Conservation (phyloP, 2,113 vertebrate genomes). For the Dicaeum eximium region DNA sequence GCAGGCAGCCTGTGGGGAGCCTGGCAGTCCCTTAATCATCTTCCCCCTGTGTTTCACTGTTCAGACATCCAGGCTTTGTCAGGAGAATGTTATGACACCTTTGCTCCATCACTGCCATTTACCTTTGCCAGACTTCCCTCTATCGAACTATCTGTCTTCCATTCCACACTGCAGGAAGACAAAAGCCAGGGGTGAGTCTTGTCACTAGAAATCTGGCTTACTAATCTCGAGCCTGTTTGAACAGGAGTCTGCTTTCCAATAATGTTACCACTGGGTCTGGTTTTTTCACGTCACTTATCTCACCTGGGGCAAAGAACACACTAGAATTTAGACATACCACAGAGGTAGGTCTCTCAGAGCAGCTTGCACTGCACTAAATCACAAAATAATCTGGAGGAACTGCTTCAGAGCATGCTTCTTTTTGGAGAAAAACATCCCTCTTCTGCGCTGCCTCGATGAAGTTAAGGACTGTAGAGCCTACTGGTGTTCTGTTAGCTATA, state of each 20-base stretch:
- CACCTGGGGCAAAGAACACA: neutral
- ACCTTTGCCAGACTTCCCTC: conserved; percentile 30
- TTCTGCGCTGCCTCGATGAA: neutral
- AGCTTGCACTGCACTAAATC: neutral
- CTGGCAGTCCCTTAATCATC: neutral
- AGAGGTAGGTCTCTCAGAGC: neutral
- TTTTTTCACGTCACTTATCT: neutral
- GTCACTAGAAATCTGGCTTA: conserved; percentile 25
- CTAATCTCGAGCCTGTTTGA: conserved; percentile 46
- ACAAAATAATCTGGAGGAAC: neutral
- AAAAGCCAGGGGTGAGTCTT: conserved; percentile 49
- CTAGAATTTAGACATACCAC: conserved; percentile 1
- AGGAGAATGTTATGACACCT: conserved; percentile 23
- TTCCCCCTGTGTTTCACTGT: neutral
- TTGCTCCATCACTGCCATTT: conserved; percentile 10
- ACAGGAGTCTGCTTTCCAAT: conserved; percentile 64
- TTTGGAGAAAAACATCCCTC: neutral
- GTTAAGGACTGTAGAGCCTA: neutral
- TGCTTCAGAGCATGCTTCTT: neutral
- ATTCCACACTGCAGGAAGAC: neutral
- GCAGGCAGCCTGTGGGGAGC: neutral
- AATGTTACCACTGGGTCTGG: conserved; percentile 1
- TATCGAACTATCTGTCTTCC: conserved; percentile 29
- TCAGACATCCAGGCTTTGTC: neutral
- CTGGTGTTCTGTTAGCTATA: neutral